Evolutionary conservation across 1,140 invertebrate genomes (phyloP).

Genomic region (Anagrus nilaparvatae): DNA sequence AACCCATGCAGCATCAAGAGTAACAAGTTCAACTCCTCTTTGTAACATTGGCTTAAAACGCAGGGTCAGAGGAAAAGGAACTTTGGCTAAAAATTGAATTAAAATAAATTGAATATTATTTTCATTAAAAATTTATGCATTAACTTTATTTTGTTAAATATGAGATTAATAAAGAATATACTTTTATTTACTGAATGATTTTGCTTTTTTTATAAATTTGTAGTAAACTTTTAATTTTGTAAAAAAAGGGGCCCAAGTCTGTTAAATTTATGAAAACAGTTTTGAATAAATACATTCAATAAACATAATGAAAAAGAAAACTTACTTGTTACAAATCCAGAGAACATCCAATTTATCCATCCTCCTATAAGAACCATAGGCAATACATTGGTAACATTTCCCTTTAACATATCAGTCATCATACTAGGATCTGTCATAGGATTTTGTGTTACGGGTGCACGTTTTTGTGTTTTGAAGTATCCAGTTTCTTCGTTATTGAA

Average conservation of each 20-base stretch:
- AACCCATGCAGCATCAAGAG: slow-evolving; percentile 97
- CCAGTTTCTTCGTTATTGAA: slow-evolving; percentile 94
- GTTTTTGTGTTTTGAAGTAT: slow-evolving; percentile 85
- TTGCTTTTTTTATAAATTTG: too few species aligned
- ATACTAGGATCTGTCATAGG: slow-evolving; percentile 96
- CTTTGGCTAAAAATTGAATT: slow-evolving; percentile 63
- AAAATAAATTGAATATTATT: slow-evolving; percentile 10
- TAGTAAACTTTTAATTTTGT: too few species aligned
- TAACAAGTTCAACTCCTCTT: slow-evolving; percentile 88
- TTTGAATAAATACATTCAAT: background rate
- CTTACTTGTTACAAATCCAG: slow-evolving; percentile 95
- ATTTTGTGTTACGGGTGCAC: slow-evolving; percentile 75
- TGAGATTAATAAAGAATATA: background rate
- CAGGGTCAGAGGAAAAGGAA: slow-evolving; percentile 95
- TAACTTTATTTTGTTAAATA: slow-evolving; percentile 1
- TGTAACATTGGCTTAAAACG: slow-evolving; percentile 99
- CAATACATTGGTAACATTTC: slow-evolving; percentile 94
- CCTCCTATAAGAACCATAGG: slow-evolving; percentile 98
- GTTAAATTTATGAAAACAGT: background rate
- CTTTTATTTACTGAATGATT: too few species aligned
- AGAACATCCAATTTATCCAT: slow-evolving; percentile 99
- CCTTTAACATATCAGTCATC: slow-evolving; percentile 99
- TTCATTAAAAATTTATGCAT: slow-evolving; percentile 12
- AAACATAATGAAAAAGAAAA: slow-evolving; percentile 15
- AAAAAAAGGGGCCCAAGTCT: too few species aligned